These are phyloP conservation scores for Theocolax elegans DNA, from an alignment of 1,140 invertebrate species.

Conservation along the genomic window DNA sequence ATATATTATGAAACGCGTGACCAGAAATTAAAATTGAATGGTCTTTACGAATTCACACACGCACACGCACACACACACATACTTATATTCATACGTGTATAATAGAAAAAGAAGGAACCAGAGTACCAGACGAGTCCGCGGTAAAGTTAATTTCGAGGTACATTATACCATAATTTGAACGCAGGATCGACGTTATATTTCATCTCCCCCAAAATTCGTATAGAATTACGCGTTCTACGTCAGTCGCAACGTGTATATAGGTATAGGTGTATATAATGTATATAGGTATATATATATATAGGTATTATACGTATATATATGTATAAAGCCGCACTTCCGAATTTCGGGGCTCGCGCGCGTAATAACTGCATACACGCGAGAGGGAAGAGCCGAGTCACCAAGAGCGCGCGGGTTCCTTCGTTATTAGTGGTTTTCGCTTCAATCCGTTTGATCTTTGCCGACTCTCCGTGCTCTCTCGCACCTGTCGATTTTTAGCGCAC, in stretches of 20 bases:
- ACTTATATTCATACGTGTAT: no score
- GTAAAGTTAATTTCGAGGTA: no score
- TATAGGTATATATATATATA: not conserved
- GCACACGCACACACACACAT: not conserved
- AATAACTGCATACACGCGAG: conserved; percentile 1
- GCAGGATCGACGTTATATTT: no score
- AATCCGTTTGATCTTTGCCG: conserved; percentile 27
- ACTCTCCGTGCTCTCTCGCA: conserved; percentile 16
- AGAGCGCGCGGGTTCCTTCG: not conserved
- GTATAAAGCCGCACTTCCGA: conserved; percentile 5
- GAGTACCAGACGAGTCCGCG: no score
- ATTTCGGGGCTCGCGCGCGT: conserved; percentile 14
- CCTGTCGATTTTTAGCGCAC: conserved; percentile 28
- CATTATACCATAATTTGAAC: no score
- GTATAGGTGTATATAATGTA: not conserved
- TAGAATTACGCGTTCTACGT: no score
- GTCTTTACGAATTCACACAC: not conserved
- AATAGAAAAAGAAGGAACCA: no score
- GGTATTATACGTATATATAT: conserved; percentile 4
- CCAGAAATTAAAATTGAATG: conserved; percentile 5
- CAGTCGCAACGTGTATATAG: not conserved
- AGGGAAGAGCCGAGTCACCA: not conserved
- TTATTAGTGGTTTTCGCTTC: conserved; percentile 25
- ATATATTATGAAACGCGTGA: no score
- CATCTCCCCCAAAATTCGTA: no score